Base-by-base conservation (phyloP, 2,113 vertebrate species). In the Plestiodon gilberti region DNA sequence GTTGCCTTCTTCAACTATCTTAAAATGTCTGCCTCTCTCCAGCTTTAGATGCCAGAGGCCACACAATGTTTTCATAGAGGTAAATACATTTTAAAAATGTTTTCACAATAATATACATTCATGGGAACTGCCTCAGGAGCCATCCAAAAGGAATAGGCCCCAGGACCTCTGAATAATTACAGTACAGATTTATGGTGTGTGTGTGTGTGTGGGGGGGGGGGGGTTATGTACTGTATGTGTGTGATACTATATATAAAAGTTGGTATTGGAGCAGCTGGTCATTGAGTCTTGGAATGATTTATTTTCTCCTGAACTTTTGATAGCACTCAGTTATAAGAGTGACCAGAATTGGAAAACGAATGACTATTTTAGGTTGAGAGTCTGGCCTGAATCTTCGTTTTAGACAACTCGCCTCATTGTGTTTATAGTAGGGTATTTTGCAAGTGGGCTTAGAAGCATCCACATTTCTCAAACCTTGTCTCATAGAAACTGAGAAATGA, bases 401-500 rank as follows among this genome's bases (percentile, higher is more conserved):
- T 80, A 88, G 62, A 43, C 30, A 13, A 87, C n/a, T 71, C 30
- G 55, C 87, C 89, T 85, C 83, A 30, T 3, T 78, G 14, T 64
- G 3, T 20, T 88, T 90, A 86, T 84, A 70, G 52, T 77, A 86
- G 88, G 81, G n/a, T 22, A 35, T 88, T 65, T 88, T 89, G 48
- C 71, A 57, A 83, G 62, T 74, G 14, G 83, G 15, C 84, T 90
- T 87, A 83, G 86, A 76, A 73, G 90, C 67, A 82, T 76, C 61
- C 80, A 59, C 87, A 84, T 91, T 91, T 95, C 89, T 94, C 61
- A 90, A 71, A 85, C 55, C 55, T 91, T 86, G 90, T 95, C 94
- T 96, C 95, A 92, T 55, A 93, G 96, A 93, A 96, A 96, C 94
- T 95, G 95, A 90, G 92, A 96, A 96, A 89, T 91, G 88, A 95